A percentile compares a stretch with the other conserved stretches of the same genome.
Evolutionary conservation across 2,113 vertebrate genomes (phyloP).

Genomic region (Tachysurus fulvidraco): DNA sequence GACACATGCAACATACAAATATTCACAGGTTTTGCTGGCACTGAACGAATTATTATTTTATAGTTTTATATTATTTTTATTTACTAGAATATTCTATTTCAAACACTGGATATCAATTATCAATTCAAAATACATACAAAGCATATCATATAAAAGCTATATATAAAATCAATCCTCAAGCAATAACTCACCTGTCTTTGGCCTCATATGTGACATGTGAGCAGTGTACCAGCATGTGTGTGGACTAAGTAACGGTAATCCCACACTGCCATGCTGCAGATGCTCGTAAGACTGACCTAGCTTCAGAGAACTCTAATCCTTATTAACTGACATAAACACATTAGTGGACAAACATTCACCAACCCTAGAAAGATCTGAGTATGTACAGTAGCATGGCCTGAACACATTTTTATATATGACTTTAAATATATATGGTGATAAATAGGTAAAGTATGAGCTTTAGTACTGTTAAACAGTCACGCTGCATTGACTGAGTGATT

Average conservation of each 20-base stretch:
- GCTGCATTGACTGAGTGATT: background rate
- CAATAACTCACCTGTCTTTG: constrained; percentile 27
- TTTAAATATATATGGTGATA: background rate
- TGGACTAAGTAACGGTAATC: constrained; percentile 24
- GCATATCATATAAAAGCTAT: background rate
- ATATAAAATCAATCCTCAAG: background rate
- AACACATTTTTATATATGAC: background rate
- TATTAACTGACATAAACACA: constrained; percentile 75
- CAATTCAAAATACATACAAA: background rate
- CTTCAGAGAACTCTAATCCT: constrained; percentile 66
- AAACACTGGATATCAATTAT: background rate
- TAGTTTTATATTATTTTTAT: background rate
- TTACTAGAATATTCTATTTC: no score
- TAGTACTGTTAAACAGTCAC: background rate
- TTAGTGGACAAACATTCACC: constrained; percentile 60
- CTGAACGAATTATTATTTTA: no score
- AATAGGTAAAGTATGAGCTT: background rate
- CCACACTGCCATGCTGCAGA: constrained; percentile 26
- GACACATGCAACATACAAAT: background rate
- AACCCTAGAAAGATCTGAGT: constrained; percentile 63
- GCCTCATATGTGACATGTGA: background rate
- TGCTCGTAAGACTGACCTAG: constrained; percentile 62
- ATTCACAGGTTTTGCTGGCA: background rate
- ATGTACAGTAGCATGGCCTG: constrained; percentile 48
- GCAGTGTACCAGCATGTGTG: background rate